Evolutionary conservation across 2,888 invertebrate species (phyloP).

Genomic region (Nasonia oneida): DNA sequence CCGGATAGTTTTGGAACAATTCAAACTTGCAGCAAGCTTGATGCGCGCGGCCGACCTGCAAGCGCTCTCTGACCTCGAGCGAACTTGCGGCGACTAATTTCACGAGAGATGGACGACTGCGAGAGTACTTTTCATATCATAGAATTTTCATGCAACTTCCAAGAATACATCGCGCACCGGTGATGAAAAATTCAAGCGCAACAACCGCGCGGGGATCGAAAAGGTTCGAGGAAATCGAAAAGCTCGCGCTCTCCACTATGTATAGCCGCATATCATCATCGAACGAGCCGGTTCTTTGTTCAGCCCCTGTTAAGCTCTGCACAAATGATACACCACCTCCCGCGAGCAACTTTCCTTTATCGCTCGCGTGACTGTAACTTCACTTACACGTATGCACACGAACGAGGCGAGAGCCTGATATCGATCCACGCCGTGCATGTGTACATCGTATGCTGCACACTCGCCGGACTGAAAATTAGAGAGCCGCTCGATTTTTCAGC

Average conservation of each 20-base stretch:
- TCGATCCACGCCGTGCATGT: background rate
- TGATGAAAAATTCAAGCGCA: background rate
- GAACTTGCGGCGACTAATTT: background rate
- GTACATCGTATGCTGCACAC: background rate
- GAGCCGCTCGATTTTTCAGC: background rate
- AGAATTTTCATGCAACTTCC: too few species aligned
- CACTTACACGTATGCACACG: background rate
- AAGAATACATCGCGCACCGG: background rate
- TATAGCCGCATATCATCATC: conserved; percentile 4
- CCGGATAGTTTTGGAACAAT: conserved; percentile 24
- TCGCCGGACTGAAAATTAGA: background rate
- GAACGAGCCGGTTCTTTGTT: conserved; percentile 13
- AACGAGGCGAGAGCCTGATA: background rate
- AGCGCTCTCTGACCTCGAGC: background rate
- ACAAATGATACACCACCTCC: conserved; percentile 3
- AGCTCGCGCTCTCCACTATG: background rate
- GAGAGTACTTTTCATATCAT: too few species aligned
- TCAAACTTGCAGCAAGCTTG: background rate
- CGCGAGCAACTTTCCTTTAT: conserved; percentile 33
- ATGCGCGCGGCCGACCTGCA: background rate
- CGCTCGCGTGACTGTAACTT: conserved; percentile 52
- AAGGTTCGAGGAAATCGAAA: conserved; percentile 10
- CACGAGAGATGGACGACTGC: too few species aligned
- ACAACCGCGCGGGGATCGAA: background rate
- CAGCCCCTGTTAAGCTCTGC: background rate